Evolutionary conservation across 1,140 invertebrate genomes (phyloP), one percentile per base, ranked within the genome.

Genomic region (Portunus trituberculatus): DNA sequence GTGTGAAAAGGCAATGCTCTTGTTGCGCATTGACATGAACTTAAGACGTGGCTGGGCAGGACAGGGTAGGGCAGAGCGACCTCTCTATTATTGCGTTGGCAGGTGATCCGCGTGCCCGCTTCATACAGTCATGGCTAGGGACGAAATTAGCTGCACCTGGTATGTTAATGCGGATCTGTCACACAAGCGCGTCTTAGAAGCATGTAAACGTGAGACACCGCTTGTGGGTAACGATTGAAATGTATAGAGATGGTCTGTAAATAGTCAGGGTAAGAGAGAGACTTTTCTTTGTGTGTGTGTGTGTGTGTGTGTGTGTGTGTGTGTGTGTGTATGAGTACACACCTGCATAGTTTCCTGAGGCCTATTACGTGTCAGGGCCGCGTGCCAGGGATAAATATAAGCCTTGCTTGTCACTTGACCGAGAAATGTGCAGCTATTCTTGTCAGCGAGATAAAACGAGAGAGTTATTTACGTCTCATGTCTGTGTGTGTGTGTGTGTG

Each of bases 401-500:
- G 67, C 1, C 67, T 25, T n/a, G 67, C 20, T 25, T 76, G 67
- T 76, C 67, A n/a, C 67, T 76, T 76, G 67, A 76, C 67, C 67
- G 67, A 76, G 67, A 76, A 76, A 76, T 76, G 20, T n/a, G 67
- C 67, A 20, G 67, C 67, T 76, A 76, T 76, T 76, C 20, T n/a
- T 76, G 67, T 76, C 67, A n/a, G 12, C 67, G 20, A 20, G 67
- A n/a, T 76, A 76, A 76, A 76, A 76, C 67, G 67, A 76, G 67
- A 76, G 67, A 76, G 67, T 20, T 76, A 76, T 76, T 76, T 76
- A 76, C 20, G 67, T n/a, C 20, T 76, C 12, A 20, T 76, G 67
- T n/a, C 12, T 88, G 86, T 46, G 45, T 88, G 86, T 45, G 86
- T 88, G 67, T 90, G 88, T 29, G 39, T 90, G 88, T 90, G 39